Percentiles rank a stretch among this genome's conserved stretches.
These are phyloP conservation scores for Hiodon tergisus DNA, from an alignment of 2,113 vertebrate genomes.

Conservation along the genomic window DNA sequence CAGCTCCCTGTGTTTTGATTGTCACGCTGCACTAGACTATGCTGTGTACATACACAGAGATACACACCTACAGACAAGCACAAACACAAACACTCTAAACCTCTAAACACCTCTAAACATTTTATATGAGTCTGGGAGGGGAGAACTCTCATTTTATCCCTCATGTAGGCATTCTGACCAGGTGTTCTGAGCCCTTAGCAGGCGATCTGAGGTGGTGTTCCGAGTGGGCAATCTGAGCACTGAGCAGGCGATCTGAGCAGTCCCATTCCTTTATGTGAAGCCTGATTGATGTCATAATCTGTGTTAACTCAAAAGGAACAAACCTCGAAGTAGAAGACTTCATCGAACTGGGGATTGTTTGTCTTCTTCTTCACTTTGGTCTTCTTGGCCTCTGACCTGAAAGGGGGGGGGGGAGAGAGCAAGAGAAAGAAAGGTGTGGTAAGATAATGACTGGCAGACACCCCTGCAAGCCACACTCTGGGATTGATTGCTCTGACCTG, in stretches of 20 bases:
- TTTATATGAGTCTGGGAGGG: neutral
- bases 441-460: neutral
- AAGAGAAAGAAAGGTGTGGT: neutral
- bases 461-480: neutral
- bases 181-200: no score
- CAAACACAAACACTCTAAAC: neutral
- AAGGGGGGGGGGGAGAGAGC: slow-evolving; percentile 3
- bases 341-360: slow-evolving; percentile 96
- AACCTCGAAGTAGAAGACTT: slow-evolving; percentile 98
- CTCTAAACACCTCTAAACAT: neutral
- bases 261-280: no score
- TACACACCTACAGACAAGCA: neutral
- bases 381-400: slow-evolving; percentile 94
- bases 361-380: slow-evolving; percentile 96
- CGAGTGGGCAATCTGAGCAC: no score
- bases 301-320: neutral
- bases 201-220: no score
- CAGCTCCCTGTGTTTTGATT: no score
- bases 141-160: neutral
- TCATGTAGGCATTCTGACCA: no score
- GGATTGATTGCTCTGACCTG: slow-evolving; percentile 62
- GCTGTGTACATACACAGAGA: no score
- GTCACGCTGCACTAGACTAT: no score
- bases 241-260: no score
- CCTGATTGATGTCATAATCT: no score